Percentiles rank a stretch among this genome's conserved stretches.
Conservation (phyloP, 92 coral and sea anemone genomes). For the Paramuricea clavata region DNA sequence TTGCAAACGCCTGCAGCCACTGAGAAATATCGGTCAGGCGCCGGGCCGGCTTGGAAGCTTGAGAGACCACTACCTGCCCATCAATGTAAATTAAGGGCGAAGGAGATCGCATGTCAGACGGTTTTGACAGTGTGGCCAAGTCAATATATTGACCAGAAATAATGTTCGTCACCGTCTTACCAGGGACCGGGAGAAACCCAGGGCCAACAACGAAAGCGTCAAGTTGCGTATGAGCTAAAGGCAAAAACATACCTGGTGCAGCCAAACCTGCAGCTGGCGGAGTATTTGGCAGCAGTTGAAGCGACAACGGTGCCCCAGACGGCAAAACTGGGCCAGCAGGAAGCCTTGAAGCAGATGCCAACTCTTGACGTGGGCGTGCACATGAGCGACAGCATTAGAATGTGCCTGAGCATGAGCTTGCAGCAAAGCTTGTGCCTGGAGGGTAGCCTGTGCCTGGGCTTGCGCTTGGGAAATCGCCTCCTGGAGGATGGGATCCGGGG, state of each 20-base stretch:
- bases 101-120: neutral
- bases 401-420: neutral
- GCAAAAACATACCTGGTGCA: neutral
- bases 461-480: neutral
- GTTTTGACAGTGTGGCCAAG: neutral
- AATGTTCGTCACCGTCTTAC: neutral
- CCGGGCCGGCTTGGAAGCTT: neutral
- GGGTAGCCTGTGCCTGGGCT: neutral
- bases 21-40: neutral
- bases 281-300: neutral
- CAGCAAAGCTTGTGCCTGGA: too few relatives aligned
- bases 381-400: neutral
- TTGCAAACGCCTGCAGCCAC: neutral
- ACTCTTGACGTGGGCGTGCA: neutral
- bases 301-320: neutral
- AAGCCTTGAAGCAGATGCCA: too few relatives aligned
- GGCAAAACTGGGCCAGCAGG: too few relatives aligned
- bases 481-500: too few relatives aligned
- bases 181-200: constrained; percentile 12
- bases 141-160: neutral
- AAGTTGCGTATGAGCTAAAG: neutral
- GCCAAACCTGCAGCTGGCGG: neutral
- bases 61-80: neutral
- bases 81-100: neutral
- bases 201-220: neutral